These are phyloP conservation scores for Agrotis clavis DNA, from an alignment of 2,888 invertebrate genomes.

Conservation along the genomic window DNA sequence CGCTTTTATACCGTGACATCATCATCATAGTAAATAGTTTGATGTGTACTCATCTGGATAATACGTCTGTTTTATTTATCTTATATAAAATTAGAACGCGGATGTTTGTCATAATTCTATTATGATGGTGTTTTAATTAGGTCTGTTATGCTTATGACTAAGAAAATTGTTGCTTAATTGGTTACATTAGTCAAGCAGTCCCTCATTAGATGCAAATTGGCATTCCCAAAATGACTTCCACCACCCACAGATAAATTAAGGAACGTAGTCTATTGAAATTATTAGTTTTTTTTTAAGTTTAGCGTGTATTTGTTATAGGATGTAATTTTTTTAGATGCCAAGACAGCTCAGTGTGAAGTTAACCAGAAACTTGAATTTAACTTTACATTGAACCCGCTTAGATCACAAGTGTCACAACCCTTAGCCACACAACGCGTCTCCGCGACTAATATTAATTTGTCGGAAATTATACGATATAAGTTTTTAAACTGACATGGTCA, in stretches of 20 bases:
- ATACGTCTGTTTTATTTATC: constrained; percentile 3
- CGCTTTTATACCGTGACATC: constrained; percentile 73
- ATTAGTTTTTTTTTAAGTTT: too few species aligned
- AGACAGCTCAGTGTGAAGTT: too few species aligned
- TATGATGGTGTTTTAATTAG: constrained; percentile 34
- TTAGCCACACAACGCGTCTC: too few species aligned
- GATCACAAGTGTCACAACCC: too few species aligned
- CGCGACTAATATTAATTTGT: too few species aligned
- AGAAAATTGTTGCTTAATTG: constrained; percentile 41
- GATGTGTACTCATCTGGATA: constrained; percentile 25
- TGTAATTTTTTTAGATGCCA: too few species aligned
- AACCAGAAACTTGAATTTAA: too few species aligned
- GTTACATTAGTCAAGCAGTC: constrained; percentile 34
- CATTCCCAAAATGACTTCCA: constrained; percentile 38
- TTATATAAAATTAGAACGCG: constrained; percentile 10
- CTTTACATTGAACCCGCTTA: too few species aligned
- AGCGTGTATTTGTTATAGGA: too few species aligned
- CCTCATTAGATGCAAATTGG: constrained; percentile 42
- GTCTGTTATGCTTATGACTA: constrained; percentile 18
- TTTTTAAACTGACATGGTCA: too few species aligned
- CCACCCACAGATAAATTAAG: constrained; percentile 20
- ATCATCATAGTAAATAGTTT: constrained; percentile 47
- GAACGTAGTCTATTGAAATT: too few species aligned
- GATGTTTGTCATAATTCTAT: constrained; percentile 28
- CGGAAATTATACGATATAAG: too few species aligned